Base-by-base conservation (phyloP, 2,113 vertebrate genomes). In the Marmota flaviventris region DNA sequence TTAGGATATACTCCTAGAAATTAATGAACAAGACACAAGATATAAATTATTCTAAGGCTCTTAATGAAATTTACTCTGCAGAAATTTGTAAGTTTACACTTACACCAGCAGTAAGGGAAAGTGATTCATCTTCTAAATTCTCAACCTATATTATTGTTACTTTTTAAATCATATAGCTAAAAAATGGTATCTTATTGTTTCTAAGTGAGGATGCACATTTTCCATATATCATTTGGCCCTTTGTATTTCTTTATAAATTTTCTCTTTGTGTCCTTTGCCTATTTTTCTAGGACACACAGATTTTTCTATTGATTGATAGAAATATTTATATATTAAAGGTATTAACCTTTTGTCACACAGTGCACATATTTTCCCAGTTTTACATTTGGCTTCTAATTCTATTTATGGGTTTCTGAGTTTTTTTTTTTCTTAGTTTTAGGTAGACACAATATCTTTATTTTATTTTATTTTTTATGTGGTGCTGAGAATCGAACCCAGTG, bases 1-100 rank as follows among this genome's bases (percentile, higher is more conserved):
- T 86, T 29, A 51, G 39, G 39, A 65, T 95, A 3, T 92, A 89
- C 90, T 87, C 76, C 89, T 87, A 87, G 56, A 95, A 88, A 93
- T 58, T 18, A 16, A 85, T 42, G 81, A 73, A 48, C 5, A 75
- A 22, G 39, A 87, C 58, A 92, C 39, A 94, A 92, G 73, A 85
- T 42, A 86, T 95, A 82, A 94, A 70, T 67, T 78, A 91, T 48
- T 91, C 45, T 67, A 76, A 95, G 29, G 37, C 45, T 92, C 63
- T 63, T 84, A 79, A 72, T 84, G 51, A 90, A 87, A 72, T 90
- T 42, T 63, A 18, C n/a, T 73, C 45, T 90, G 51, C 25, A 53
- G 34, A 91, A 96, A 72, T 39, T 83, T 81, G 6, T 81, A 89
- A 61, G 63, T 72, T 89, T 91, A 58, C 2, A 89, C 73, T 25